phyloP scores from a whole-genome alignment of 2,888 invertebrate species.

The Pasiphila rectangulata region DNA sequence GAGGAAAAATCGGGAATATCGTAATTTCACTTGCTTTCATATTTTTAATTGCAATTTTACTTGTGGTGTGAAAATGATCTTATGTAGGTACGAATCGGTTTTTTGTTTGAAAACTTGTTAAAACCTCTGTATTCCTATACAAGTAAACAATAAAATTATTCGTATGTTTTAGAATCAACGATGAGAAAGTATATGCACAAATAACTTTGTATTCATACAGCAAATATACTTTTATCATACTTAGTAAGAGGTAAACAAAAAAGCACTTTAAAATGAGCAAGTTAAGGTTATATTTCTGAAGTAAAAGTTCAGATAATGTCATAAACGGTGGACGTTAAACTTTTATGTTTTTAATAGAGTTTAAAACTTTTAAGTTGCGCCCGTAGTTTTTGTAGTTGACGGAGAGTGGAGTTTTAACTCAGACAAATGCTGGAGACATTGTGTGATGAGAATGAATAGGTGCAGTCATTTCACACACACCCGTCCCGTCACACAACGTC shows the following conservation, averaged over 20 bases:
- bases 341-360: slow-evolving; percentile 21
- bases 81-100: too few relatives aligned
- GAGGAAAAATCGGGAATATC: too few relatives aligned
- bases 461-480: too few relatives aligned
- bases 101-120: neutral
- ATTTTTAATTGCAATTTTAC: too few relatives aligned
- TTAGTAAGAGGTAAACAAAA: neutral
- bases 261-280: slow-evolving; percentile 6
- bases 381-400: slow-evolving; percentile 14
- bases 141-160: too few relatives aligned
- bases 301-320: slow-evolving; percentile 15
- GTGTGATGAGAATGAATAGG: too few relatives aligned
- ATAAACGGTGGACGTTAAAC: slow-evolving; percentile 18
- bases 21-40: too few relatives aligned
- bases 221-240: neutral
- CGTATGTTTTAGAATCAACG: too few relatives aligned
- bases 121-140: too few relatives aligned
- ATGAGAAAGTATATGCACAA: neutral
- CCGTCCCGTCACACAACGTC: too few relatives aligned
- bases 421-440: too few relatives aligned
- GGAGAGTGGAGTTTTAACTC: neutral
- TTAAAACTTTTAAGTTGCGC: slow-evolving; percentile 17
- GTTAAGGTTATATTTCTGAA: neutral
- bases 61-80: too few relatives aligned
- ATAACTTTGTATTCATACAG: neutral